phyloP scores from a whole-genome alignment of 2,797 vertebrate genomes.

The Hippoglossus hippoglossus region DNA sequence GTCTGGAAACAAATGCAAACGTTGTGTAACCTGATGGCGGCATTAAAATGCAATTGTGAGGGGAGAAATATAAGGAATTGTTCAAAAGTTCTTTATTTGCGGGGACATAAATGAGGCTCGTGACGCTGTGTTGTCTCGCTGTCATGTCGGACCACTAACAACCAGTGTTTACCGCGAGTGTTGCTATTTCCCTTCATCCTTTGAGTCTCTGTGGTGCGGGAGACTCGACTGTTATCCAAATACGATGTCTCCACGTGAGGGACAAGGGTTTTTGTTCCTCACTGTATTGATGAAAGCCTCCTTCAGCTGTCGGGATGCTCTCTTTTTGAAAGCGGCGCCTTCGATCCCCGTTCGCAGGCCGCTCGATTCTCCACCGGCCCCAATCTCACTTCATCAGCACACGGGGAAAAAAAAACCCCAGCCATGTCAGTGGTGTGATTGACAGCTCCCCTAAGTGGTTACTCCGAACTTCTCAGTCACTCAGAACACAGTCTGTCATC shows the following conservation, averaged over 20 bases:
- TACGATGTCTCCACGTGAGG: slow-evolving; percentile 27
- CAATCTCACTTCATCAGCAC: slow-evolving; percentile 22
- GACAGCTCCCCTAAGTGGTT: slow-evolving; percentile 46
- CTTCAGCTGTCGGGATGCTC: slow-evolving; percentile 5
- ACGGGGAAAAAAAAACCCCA: slow-evolving; percentile 5
- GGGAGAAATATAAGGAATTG: slow-evolving; percentile 13
- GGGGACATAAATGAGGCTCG: slow-evolving; percentile 4
- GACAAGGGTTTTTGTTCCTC: slow-evolving; percentile 33
- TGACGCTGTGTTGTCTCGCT: background rate
- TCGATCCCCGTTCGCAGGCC: background rate
- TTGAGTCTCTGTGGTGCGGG: slow-evolving; percentile 38
- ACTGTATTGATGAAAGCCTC: slow-evolving; percentile 35
- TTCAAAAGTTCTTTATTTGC: slow-evolving; percentile 1
- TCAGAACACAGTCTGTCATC: slow-evolving; percentile 27
- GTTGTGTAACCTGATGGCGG: slow-evolving; percentile 63
- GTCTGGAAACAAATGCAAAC: slow-evolving; percentile 23
- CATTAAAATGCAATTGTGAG: slow-evolving; percentile 33
- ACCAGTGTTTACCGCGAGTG: slow-evolving; percentile 43
- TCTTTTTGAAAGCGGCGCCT: slow-evolving; percentile 24
- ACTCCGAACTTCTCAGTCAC: slow-evolving; percentile 36
- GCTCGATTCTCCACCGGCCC: background rate
- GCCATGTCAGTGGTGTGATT: slow-evolving; percentile 22
- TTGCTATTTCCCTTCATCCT: slow-evolving; percentile 46
- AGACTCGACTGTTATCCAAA: slow-evolving; percentile 48
- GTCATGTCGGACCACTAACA: slow-evolving; percentile 39